phyloP scores from a whole-genome alignment of 2,888 invertebrate species.

The Ichneumoninae sp. region DNA sequence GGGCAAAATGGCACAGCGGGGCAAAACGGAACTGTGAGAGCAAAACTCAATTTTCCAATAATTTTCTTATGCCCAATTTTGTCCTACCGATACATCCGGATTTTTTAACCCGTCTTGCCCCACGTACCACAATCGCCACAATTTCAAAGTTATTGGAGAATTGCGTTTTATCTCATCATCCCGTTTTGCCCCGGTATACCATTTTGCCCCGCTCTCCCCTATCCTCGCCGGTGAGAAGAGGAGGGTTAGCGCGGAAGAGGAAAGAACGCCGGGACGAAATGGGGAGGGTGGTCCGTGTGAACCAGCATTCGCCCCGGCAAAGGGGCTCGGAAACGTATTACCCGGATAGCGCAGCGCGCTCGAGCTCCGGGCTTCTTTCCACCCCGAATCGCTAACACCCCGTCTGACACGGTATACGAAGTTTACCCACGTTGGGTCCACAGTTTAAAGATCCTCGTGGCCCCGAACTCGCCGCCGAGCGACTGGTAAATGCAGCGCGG shows the following conservation, averaged over 20 bases:
- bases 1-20: too few relatives aligned
- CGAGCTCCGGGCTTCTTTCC: constrained; percentile 35
- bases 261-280: constrained; percentile 51
- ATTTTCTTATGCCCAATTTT: too few relatives aligned
- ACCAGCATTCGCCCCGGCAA: constrained; percentile 64
- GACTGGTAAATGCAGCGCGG: constrained; percentile 12
- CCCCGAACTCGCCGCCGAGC: background rate
- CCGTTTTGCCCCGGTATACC: too few relatives aligned
- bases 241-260: constrained; percentile 10
- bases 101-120: too few relatives aligned
- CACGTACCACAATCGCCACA: too few relatives aligned
- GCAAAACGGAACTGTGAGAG: too few relatives aligned
- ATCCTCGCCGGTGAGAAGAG: background rate
- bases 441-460: constrained; percentile 59
- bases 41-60: too few relatives aligned
- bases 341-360: constrained; percentile 51
- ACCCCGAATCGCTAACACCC: constrained; percentile 42
- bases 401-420: constrained; percentile 50
- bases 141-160: too few relatives aligned
- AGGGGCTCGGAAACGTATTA: constrained; percentile 65
- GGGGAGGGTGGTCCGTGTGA: constrained; percentile 61
- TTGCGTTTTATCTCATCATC: too few relatives aligned
- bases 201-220: too few relatives aligned
- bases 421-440: constrained; percentile 61
- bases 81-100: too few relatives aligned